phyloP scores from a whole-genome alignment of 2,797 vertebrate species.

The Tragelaphus eurycerus region DNA sequence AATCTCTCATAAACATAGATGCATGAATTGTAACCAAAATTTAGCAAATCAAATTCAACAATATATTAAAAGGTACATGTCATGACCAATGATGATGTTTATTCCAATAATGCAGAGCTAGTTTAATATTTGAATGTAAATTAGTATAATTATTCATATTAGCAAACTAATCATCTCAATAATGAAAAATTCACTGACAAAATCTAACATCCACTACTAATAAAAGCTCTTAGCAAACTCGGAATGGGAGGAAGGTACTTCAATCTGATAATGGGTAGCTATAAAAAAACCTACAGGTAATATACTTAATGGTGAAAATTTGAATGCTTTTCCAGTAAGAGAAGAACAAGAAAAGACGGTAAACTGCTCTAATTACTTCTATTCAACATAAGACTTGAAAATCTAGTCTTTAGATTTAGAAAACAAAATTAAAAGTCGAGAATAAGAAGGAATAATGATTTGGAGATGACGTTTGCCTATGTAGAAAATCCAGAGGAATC shows the following conservation, averaged over 20 bases:
- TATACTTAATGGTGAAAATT: neutral
- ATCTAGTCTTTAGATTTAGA: neutral
- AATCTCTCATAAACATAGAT: neutral
- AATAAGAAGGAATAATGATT: neutral
- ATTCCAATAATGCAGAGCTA: neutral
- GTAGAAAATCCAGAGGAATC: neutral
- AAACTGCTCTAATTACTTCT: neutral
- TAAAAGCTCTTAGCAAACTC: neutral
- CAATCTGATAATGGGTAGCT: neutral
- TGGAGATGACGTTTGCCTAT: neutral
- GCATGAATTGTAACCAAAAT: neutral
- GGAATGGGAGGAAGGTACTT: neutral
- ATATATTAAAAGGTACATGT: neutral
- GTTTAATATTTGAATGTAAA: neutral
- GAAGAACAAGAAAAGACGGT: neutral
- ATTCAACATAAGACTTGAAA: neutral
- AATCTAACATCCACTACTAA: neutral
- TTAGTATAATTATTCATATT: neutral
- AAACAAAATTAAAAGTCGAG: neutral
- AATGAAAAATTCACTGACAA: neutral
- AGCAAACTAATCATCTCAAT: neutral
- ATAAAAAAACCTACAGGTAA: neutral
- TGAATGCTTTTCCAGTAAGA: neutral
- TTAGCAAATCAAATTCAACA: neutral
- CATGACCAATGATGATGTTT: neutral